Conservation (phyloP, 2,888 invertebrate genomes). For the Mystacides longicornis region DNA sequence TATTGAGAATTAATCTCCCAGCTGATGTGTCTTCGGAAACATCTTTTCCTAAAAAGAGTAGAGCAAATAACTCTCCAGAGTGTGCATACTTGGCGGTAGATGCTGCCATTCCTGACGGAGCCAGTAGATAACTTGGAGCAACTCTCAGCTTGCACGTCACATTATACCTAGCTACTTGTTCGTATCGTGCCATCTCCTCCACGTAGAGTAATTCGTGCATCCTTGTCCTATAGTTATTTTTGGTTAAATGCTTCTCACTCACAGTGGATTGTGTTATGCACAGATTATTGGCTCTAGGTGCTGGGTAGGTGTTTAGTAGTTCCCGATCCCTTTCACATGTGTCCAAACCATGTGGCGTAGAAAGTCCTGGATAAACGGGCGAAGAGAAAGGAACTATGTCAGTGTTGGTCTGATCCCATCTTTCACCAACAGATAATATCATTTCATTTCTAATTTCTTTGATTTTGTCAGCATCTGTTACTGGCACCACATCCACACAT, state of each 20-base stretch:
- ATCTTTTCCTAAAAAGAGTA: conserved; percentile 62
- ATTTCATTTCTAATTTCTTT: conserved; percentile 58
- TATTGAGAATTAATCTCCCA: conserved; percentile 68
- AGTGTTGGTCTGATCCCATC: conserved; percentile 53
- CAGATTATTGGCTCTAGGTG: conserved; percentile 58
- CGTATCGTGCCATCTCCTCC: conserved; percentile 68
- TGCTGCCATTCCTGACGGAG: conserved; percentile 59
- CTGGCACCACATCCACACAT: conserved; percentile 69
- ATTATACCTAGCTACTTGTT: conserved; percentile 63
- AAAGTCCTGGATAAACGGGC: conserved; percentile 46
- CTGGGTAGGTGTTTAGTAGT: conserved; percentile 55
- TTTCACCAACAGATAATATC: conserved; percentile 51
- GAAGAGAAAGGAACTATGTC: conserved; percentile 48
- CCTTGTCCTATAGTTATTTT: conserved; percentile 62
- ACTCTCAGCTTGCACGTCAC: conserved; percentile 55
- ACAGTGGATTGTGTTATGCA: conserved; percentile 61
- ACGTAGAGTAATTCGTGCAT: conserved; percentile 70
- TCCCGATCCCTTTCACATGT: conserved; percentile 47
- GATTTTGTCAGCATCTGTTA: conserved; percentile 56
- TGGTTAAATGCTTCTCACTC: conserved; percentile 52
- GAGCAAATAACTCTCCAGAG: conserved; percentile 68
- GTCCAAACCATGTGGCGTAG: conserved; percentile 38
- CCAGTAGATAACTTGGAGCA: conserved; percentile 59
- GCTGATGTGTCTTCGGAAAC: conserved; percentile 77
- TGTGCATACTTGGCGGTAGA: conserved; percentile 70